phyloP scores from a whole-genome alignment of 2,888 invertebrate genomes.

The Bombyx huttoni region DNA sequence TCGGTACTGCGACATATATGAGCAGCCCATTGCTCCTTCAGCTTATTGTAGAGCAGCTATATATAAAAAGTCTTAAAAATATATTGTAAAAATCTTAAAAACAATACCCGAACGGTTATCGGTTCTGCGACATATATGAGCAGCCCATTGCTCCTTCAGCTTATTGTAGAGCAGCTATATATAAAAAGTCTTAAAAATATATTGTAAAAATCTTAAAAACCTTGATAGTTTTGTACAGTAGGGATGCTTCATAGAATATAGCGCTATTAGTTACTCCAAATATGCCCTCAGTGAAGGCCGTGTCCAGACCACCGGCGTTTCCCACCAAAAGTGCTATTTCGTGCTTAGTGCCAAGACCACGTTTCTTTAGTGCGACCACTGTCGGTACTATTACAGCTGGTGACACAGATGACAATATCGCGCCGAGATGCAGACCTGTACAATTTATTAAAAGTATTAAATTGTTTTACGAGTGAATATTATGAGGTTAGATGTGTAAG shows the following conservation, averaged over 20 bases:
- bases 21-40: too few relatives aligned
- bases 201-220: conserved; percentile 18
- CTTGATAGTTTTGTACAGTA: conserved; percentile 67
- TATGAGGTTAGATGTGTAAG: too few relatives aligned
- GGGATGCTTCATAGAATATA: conserved; percentile 82
- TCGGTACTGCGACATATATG: too few relatives aligned
- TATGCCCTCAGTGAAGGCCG: conserved; percentile 93
- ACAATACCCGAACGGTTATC: too few relatives aligned
- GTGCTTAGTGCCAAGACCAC: conserved; percentile 90
- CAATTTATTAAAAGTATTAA: too few relatives aligned
- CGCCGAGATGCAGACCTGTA: conserved; percentile 81
- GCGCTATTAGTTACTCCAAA: conserved; percentile 92
- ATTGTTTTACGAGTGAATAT: too few relatives aligned
- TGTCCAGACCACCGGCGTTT: conserved; percentile 94
- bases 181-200: too few relatives aligned
- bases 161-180: too few relatives aligned
- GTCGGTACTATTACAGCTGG: conserved; percentile 97
- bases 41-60: too few relatives aligned
- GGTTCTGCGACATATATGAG: too few relatives aligned
- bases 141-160: too few relatives aligned
- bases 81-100: conserved; percentile 2
- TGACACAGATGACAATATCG: conserved; percentile 92
- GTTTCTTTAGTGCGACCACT: conserved; percentile 81
- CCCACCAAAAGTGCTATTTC: conserved; percentile 94
- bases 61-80: too few relatives aligned